Base-by-base conservation (phyloP, 1,140 invertebrate species). In the Acromyrmex echinatior region DNA sequence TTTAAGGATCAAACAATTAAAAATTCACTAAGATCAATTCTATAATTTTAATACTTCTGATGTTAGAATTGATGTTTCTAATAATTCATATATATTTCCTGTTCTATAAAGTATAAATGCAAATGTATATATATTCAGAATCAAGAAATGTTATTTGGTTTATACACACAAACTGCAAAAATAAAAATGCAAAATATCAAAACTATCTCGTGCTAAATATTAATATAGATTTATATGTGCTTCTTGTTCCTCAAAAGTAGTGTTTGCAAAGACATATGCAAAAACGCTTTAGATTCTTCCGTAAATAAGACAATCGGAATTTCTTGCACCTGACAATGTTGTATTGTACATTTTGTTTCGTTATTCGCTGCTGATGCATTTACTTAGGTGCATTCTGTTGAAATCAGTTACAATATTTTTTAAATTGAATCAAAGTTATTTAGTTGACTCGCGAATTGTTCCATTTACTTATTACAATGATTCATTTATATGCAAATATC, bases 381-480 rank as follows among this genome's bases (percentile, higher is more conserved):
- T 74, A 21, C 51, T 85, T 35, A 86, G 66, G 62, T 86, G 73
- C 71, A 78, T 66, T 79, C 60, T 9, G 9, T n/a, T 31, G 25
- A 79, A 60, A 21, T 6, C 12, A 35, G 28, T 66, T 79, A 39
- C 7, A 25, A 45, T 25, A 28, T 14, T 56, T 35, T 53, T 2
- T 0, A 74, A 82, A 58, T 45, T 60, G 2, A 82, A 62, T 14
- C 3, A n/a, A 81, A 53, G 18, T 53, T 39, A 6, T 39, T 39
- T 14, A 1, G 49, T 51, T 28, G 12, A 70, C 16, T 28, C 39
- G 21, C 14, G 9, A 70, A 70, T 12, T 66, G 31, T 70, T 16
- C 5, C 39, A 25, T 70, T 25, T 70, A 68, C 21, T 68, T 68
- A 21, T 68, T 68, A 21, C 31, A n/a, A 39, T 21, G 10, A 65